These are phyloP conservation scores for Muraenolepis orangiensis DNA, from an alignment of 2,797 vertebrate species.

Conservation along the genomic window DNA sequence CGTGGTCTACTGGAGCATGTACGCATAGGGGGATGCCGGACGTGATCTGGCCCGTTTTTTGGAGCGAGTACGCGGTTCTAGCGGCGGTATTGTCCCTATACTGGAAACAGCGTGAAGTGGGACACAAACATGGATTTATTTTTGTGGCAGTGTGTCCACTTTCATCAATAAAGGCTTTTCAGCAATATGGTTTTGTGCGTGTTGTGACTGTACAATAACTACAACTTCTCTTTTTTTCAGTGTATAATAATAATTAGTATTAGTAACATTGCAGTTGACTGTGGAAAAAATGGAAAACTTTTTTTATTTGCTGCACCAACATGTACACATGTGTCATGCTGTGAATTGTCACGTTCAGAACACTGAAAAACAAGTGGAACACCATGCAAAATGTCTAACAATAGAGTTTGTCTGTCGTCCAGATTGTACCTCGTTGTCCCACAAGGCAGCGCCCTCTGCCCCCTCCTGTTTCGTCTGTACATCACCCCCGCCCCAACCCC, in stretches of 20 bases:
- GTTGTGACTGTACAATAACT: background rate
- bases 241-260: background rate
- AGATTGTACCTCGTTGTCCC: too few relatives aligned
- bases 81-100: too few relatives aligned
- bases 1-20: constrained; percentile 88
- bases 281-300: background rate
- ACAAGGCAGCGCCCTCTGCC: too few relatives aligned
- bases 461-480: too few relatives aligned
- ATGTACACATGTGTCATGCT: constrained; percentile 19
- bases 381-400: too few relatives aligned
- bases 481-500: too few relatives aligned
- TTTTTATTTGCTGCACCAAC: constrained; percentile 47
- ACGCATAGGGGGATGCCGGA: constrained; percentile 55
- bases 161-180: background rate
- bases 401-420: too few relatives aligned
- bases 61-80: background rate
- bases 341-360: background rate
- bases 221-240: background rate
- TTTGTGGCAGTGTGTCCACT: background rate
- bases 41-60: too few relatives aligned
- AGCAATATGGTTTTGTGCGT: background rate
- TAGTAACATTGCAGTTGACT: constrained; percentile 13
- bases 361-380: too few relatives aligned
- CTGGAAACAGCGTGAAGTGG: background rate
- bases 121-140: background rate